Evolutionary conservation across 1,140 invertebrate genomes (phyloP).

Genomic region (Callitettix versicolor): DNA sequence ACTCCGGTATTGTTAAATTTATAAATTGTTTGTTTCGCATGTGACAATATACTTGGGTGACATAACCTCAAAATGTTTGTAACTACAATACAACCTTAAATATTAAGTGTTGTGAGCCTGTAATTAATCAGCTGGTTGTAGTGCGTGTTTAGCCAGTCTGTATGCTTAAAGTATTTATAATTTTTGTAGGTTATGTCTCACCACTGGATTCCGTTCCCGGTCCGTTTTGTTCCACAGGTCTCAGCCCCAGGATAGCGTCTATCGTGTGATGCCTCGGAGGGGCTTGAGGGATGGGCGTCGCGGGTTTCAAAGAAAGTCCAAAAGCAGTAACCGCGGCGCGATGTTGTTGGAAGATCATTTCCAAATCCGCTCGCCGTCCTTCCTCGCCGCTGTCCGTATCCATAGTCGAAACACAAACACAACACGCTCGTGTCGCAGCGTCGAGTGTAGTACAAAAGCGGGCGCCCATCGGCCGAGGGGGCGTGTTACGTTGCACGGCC

Average conservation of each 20-base stretch:
- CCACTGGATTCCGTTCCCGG: slow-evolving; percentile 21
- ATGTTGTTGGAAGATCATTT: slow-evolving; percentile 19
- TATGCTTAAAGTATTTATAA: too few relatives aligned
- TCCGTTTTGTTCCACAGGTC: not conserved
- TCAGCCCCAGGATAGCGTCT: slow-evolving; percentile 21
- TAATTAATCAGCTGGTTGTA: too few relatives aligned
- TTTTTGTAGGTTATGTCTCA: too few relatives aligned
- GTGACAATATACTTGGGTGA: too few relatives aligned
- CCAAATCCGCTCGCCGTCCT: slow-evolving; percentile 16
- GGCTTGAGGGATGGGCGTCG: not conserved
- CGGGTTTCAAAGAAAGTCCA: slow-evolving; percentile 1
- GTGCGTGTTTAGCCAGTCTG: too few relatives aligned
- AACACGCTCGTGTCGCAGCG: too few relatives aligned
- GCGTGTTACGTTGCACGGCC: not conserved
- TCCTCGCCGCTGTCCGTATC: slow-evolving; percentile 18
- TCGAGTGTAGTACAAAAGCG: not conserved
- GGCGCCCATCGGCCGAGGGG: not conserved
- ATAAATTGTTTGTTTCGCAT: too few relatives aligned
- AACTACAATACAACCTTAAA: too few relatives aligned
- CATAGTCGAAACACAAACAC: slow-evolving; percentile 4
- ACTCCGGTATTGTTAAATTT: too few relatives aligned
- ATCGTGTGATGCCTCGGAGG: slow-evolving; percentile 24
- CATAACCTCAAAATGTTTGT: too few relatives aligned
- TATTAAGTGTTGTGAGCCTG: too few relatives aligned
- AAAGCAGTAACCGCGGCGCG: slow-evolving; percentile 20